A percentile compares a stretch with the other conserved stretches of the same genome.
phyloP scores from a whole-genome alignment of 2,113 vertebrate genomes.

The Pterophyllum scalare region DNA sequence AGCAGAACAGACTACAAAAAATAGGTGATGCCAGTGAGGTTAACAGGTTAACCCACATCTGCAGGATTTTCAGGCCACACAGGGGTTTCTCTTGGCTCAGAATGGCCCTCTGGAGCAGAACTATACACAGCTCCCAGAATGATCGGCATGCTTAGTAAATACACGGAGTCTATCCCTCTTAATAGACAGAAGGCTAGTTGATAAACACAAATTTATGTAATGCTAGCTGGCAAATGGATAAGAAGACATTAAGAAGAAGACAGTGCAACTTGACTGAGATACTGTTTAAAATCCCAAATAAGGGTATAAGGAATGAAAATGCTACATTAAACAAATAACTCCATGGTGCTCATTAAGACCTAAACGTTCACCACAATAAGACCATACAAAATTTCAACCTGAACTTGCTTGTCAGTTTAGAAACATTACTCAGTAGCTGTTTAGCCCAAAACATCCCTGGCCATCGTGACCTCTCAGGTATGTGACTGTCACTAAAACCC shows the following conservation, averaged over 20 bases:
- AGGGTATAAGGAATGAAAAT: not conserved
- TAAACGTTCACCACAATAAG: not conserved
- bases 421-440: not conserved
- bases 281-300: not conserved
- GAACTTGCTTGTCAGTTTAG: not conserved
- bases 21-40: not conserved
- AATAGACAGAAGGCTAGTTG: not conserved
- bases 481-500: constrained; percentile 4
- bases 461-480: constrained; percentile 19
- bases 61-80: not conserved
- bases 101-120: not conserved
- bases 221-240: not conserved
- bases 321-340: not conserved
- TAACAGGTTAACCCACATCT: constrained; percentile 14
- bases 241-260: not conserved
- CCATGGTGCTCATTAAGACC: not conserved
- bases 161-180: not conserved
- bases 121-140: not conserved
- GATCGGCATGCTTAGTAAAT: not conserved
- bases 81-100: not conserved
- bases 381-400: not conserved
- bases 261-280: not conserved
- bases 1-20: not conserved
- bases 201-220: not conserved
- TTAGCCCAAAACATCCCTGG: not conserved